Percentiles rank a stretch among this genome's conserved stretches.
Conservation (phyloP, 1,140 invertebrate species). For the Drosophila arizonae region DNA sequence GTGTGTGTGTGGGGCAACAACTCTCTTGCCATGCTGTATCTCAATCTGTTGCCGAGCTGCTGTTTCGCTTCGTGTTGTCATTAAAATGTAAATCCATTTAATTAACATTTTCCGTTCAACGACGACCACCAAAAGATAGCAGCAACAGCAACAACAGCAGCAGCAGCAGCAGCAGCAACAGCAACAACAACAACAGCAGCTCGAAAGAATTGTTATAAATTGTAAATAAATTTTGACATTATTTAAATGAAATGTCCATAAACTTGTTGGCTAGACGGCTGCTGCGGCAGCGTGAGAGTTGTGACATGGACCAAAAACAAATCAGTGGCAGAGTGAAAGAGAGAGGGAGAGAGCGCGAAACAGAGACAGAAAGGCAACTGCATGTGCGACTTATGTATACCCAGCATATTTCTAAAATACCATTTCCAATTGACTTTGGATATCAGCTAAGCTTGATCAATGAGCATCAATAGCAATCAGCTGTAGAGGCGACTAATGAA, state of each 20-base stretch:
- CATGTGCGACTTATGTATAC: neutral
- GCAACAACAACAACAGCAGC: neutral
- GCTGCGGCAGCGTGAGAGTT: conserved; percentile 55
- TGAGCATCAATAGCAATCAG: too few relatives aligned
- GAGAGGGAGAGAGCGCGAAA: neutral
- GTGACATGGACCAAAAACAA: conserved; percentile 42
- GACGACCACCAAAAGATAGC: conserved; percentile 67
- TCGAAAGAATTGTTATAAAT: conserved; percentile 71
- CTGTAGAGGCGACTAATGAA: neutral
- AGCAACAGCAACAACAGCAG: conserved; percentile 14
- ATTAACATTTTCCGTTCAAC: conserved; percentile 69
- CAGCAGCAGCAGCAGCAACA: conserved; percentile 26
- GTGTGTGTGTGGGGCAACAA: conserved; percentile 32
- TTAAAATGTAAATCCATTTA: conserved; percentile 81
- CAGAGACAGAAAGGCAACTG: too few relatives aligned
- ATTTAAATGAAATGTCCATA: conserved; percentile 49
- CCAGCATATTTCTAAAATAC: too few relatives aligned
- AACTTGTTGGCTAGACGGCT: conserved; percentile 32
- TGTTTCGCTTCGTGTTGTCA: conserved; percentile 70
- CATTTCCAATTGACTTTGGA: too few relatives aligned
- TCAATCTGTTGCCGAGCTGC: conserved; percentile 56
- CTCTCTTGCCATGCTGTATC: conserved; percentile 51
- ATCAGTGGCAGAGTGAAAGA: neutral
- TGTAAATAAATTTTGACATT: conserved; percentile 71
- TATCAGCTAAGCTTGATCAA: too few relatives aligned